A percentile compares a stretch with the other conserved stretches of the same genome.
These are phyloP conservation scores for Argyresthia goedartella DNA, from an alignment of 2,888 invertebrate genomes.

Conservation along the genomic window DNA sequence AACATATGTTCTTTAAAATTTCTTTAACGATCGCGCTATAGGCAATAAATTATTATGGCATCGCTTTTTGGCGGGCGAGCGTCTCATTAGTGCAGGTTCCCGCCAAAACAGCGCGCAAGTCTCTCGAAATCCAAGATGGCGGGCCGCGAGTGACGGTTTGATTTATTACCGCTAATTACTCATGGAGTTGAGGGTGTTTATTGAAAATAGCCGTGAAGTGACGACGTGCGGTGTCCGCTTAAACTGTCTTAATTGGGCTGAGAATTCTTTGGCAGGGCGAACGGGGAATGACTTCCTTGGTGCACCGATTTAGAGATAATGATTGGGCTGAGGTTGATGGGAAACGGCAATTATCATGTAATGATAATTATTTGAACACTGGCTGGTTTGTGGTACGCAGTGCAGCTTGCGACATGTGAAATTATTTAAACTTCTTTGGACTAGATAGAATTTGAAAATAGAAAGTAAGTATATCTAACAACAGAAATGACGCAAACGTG, in stretches of 20 bases:
- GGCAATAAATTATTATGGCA: constrained; percentile 25
- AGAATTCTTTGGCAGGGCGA: constrained; percentile 12
- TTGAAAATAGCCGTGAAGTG: constrained; percentile 58
- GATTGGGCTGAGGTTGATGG: too few species aligned
- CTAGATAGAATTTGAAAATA: too few species aligned
- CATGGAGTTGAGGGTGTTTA: constrained; percentile 52
- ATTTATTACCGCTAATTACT: constrained; percentile 65
- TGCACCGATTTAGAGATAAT: too few species aligned
- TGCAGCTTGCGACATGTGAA: too few species aligned
- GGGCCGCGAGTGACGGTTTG: constrained; percentile 45
- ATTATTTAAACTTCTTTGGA: too few species aligned
- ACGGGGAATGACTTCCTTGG: constrained; percentile 16
- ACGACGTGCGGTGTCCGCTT: constrained; percentile 47
- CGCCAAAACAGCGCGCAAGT: constrained; percentile 19
- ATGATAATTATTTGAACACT: too few species aligned
- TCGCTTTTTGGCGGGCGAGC: constrained; percentile 33
- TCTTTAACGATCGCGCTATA: constrained; percentile 24
- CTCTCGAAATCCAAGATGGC: constrained; percentile 28
- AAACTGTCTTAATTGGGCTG: constrained; percentile 16
- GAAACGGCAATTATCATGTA: too few species aligned
- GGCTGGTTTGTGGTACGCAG: too few species aligned
- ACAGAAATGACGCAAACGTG: too few species aligned
- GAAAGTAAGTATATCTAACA: too few species aligned
- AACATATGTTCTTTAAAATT: constrained; percentile 29
- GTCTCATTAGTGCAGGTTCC: constrained; percentile 33